A percentile compares a stretch with the other conserved stretches of the same genome.
Conservation (phyloP, 2,888 invertebrate species). For the Venusia cambrica region DNA sequence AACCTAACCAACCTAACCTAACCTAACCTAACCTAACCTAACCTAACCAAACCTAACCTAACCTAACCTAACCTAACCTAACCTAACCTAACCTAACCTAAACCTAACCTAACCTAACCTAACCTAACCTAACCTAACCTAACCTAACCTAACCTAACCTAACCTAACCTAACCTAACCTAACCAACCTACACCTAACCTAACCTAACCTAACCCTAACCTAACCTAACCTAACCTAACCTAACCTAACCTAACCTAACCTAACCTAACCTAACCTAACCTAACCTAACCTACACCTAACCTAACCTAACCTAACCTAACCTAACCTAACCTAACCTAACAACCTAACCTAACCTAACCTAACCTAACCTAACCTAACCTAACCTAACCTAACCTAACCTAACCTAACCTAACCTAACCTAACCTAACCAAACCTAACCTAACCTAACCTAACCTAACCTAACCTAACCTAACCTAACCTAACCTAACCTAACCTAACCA, state of each 20-base stretch:
- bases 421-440: slow-evolving; percentile 26
- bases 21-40: slow-evolving; percentile 9
- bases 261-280: slow-evolving; percentile 24
- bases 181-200: slow-evolving; percentile 21
- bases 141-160: slow-evolving; percentile 14
- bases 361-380: slow-evolving; percentile 22
- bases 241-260: slow-evolving; percentile 17
- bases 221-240: slow-evolving; percentile 18
- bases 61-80: slow-evolving; percentile 21
- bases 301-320: slow-evolving; percentile 23
- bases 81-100: slow-evolving; percentile 21
- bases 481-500: slow-evolving; percentile 21
- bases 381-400: no score
- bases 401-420: slow-evolving; percentile 23
- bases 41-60: slow-evolving; percentile 21
- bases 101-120: no score
- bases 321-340: slow-evolving; percentile 24
- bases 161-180: slow-evolving; percentile 20
- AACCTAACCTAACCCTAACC: slow-evolving; percentile 22
- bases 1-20: slow-evolving; percentile 18
- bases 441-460: slow-evolving; percentile 24
- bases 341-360: slow-evolving; percentile 23
- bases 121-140: slow-evolving; percentile 19
- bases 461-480: slow-evolving; percentile 15
- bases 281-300: slow-evolving; percentile 22